Evolutionary conservation across 2,797 vertebrate species (phyloP), one percentile per base, ranked within the genome.

Genomic region (Nasua narica): DNA sequence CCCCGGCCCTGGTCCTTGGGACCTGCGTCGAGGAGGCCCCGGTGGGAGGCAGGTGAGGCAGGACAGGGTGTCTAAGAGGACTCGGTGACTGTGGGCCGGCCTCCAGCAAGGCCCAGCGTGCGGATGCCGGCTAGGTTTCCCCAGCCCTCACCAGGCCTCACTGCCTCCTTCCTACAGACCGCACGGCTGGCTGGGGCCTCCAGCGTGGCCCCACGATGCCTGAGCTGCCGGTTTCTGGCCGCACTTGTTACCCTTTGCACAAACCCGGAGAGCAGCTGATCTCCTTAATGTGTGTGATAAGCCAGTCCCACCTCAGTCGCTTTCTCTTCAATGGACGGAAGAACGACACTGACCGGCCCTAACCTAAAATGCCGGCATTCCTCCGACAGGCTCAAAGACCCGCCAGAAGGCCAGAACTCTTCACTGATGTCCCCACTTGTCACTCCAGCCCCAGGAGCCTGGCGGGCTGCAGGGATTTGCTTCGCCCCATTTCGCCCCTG

Each of bases 291-390:
- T 15, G 12, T 52, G 32, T 35, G 50, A 70, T 43, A 70, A 91
- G 89, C 14, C 32, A 58, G 77, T 23, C 23, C 23, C 48, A 40
- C 77, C 82, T 56, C 54, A 37, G n/a, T 21, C 9, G 0, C 86
- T 88, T 79, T 90, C 67, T 54, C 74, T 83, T 95, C 72, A 92
- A 95, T 12, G 5, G 29, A 78, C 52, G 81, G 81, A 62, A 91
- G 65, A n/a, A 85, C 62, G n/a, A 65, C 81, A 52, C 29, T 15
- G 12, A 54, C 8, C 43, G 0, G 14, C 11, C 50, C 1, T 9
- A 56, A 5, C 62, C 72, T 74, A 60, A 65, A 65, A 82, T 27
- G 82, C 0, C 37, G 74, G 43, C 25, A 18, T n/a, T 37, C 54
- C 2, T 1, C 60, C 83, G 50, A 11, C 16, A 23, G 50, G 46